Percentiles rank a stretch among this genome's conserved stretches.
These are phyloP conservation scores for Clanis bilineata DNA, from an alignment of 2,888 invertebrate species.

Conservation along the genomic window DNA sequence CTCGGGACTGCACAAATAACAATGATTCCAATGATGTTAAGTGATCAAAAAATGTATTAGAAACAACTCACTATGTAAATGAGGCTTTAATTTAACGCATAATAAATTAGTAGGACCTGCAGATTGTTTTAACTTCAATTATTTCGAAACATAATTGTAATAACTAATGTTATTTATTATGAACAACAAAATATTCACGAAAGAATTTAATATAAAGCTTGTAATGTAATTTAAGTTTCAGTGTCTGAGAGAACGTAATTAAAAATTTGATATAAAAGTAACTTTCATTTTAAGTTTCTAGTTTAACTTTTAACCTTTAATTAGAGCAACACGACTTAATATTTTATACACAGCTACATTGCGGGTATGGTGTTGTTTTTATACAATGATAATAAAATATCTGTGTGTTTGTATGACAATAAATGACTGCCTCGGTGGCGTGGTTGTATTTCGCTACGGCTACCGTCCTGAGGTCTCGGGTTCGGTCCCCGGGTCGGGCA, in stretches of 20 bases:
- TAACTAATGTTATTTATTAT: constrained; percentile 24
- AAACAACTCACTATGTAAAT: too few species aligned
- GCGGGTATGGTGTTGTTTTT: background rate
- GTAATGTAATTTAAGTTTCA: constrained; percentile 11
- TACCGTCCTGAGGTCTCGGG: too few species aligned
- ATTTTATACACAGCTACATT: constrained; percentile 3
- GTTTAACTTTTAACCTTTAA: constrained; percentile 11
- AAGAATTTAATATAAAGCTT: constrained; percentile 13
- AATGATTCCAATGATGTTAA: too few species aligned
- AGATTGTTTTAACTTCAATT: background rate
- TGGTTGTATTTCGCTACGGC: too few species aligned
- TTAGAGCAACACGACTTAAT: constrained; percentile 8
- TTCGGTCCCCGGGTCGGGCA: too few species aligned
- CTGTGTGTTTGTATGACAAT: background rate
- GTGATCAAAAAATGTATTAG: too few species aligned
- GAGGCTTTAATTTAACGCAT: too few species aligned
- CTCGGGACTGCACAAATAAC: too few species aligned
- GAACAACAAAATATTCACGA: constrained; percentile 23
- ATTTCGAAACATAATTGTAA: background rate
- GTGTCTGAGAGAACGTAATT: constrained; percentile 6
- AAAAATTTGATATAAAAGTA: constrained; percentile 12
- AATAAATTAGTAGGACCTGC: background rate
- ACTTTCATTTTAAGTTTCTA: constrained; percentile 12
- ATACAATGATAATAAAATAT: background rate
- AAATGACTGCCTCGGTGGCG: too few species aligned